Base-by-base conservation (phyloP, 2,888 invertebrate species). In the Bursaphelenchus okinawaensis region DNA sequence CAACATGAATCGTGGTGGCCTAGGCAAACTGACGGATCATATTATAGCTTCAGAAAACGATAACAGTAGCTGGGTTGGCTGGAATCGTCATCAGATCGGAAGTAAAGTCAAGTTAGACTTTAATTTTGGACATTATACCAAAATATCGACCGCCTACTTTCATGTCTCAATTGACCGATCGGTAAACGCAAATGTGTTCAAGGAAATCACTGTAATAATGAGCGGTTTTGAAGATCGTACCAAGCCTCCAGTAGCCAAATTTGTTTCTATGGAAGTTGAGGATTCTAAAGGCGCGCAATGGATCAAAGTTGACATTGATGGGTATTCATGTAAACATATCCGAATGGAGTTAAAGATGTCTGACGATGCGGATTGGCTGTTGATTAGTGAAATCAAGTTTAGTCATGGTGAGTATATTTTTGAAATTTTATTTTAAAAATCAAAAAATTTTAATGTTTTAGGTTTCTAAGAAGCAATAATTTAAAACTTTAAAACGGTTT, bases 1-100 rank as follows among this genome's bases (percentile, higher is more conserved):
- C n/a, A 76, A 75, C n/a, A 88, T 88, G 79, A 86, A 92, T 28
- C 86, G 88, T 51, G 88, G 89, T 16, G 92, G 92, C 0, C 85
- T 93, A 29, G 93, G 93, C 1, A 90, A 91, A 83, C 86, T 93
- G 72, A 87, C 87, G 79, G 88, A 87, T 83, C 89, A 84, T 62
- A 84, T 85, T 67, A 87, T 87, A 59, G 85, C 86, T 76, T 86
- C 83, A 26, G 73, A 73, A 55, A 57, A 66, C 20, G 63, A 72
- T 52, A 77, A 80, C 24, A 89, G 90, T 78, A 90, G 91, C 59
- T 93, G 92, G 93, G 89, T 93, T 28, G 93, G 92, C 0, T 93
- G 93, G 93, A 52, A 56, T 40, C 19, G 20, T 12, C 8, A 16
- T 20, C 56, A 55, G 29, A 28, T 54, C 12, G 24, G 16, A 20